These are phyloP conservation scores for Balearica regulorum DNA, from an alignment of 2,797 vertebrate genomes.

Conservation along the genomic window DNA sequence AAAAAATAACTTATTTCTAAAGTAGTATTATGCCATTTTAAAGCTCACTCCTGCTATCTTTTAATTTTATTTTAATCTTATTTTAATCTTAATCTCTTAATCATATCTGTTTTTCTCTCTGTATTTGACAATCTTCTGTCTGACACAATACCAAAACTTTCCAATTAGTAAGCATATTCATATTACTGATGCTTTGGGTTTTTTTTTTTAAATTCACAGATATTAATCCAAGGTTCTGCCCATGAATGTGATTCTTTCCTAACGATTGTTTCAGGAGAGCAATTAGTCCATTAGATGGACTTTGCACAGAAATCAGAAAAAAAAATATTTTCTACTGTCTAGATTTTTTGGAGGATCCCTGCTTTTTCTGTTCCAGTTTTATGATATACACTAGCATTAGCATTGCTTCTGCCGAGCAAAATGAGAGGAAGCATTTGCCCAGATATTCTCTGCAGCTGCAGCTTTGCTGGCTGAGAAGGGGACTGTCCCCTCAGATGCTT, in stretches of 20 bases:
- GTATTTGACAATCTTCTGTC: background rate
- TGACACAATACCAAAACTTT: background rate
- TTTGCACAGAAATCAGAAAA: background rate
- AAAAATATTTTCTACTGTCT: background rate
- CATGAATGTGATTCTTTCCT: background rate
- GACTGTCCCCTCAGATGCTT: background rate
- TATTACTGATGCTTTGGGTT: rapidly evolving
- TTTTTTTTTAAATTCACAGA: background rate
- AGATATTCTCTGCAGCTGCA: background rate
- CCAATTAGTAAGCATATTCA: background rate
- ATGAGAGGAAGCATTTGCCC: background rate
- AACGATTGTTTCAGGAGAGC: background rate
- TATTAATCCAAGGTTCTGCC: background rate
- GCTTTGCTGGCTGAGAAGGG: background rate
- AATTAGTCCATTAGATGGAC: background rate
- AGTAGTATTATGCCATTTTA: background rate
- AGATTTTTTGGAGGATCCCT: background rate
- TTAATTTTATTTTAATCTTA: background rate
- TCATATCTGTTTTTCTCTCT: background rate
- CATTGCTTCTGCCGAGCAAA: background rate
- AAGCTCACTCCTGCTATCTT: background rate
- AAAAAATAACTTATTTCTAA: background rate
- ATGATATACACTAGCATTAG: background rate
- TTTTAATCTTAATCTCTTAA: background rate
- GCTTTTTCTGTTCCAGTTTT: background rate